Base-by-base conservation (phyloP, 2,113 vertebrate genomes). In the Pyrgilauda ruficollis region DNA sequence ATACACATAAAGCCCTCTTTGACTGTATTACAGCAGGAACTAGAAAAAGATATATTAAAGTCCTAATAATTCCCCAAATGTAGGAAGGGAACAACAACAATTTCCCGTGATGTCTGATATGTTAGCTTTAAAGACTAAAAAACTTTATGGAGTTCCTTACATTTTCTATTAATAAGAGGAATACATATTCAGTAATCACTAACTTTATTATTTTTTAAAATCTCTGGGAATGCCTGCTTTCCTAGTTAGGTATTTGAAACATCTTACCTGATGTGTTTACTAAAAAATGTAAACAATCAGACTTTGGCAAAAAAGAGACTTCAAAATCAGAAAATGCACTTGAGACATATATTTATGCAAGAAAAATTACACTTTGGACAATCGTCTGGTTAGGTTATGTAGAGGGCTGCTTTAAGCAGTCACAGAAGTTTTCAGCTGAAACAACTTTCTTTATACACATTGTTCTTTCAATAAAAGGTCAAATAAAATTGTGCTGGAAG, bases 391-490 rank as follows among this genome's bases (percentile, higher is more conserved):
- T 86, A 69, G 64, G 24, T 79, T 89, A 62, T 87, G 46, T 14
- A 75, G 50, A 76, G 23, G 16, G 31, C 28, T 93, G 46, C 63
- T 95, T 94, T 95, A 92, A 94, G 89, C 50, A 66, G 49, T 92
- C 73, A 81, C 35, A 23, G 69, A 86, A 77, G 83, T 84, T 75
- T 81, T 76, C 79, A 41, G 30, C 74, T 77, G 49, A 93, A 96
- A 87, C 93, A 5, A 70, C 76, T 92, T 94, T 66, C 81, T 68
- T 91, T 87, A 79, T 83, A 67, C 39, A 67, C 4, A 2, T 73
- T 92, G 55, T 92, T 93, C 89, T 93, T 96, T 92, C 59, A 94
- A 79, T 91, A 82, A 94, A 97, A 97, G 92, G 96, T 96, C 96
- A 96, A 93, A 96, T 89, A 93, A 96, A 96, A 97, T 94, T 95